These are phyloP conservation scores for Oncorhynchus keta DNA, from an alignment of 2,113 vertebrate genomes.

Conservation along the genomic window DNA sequence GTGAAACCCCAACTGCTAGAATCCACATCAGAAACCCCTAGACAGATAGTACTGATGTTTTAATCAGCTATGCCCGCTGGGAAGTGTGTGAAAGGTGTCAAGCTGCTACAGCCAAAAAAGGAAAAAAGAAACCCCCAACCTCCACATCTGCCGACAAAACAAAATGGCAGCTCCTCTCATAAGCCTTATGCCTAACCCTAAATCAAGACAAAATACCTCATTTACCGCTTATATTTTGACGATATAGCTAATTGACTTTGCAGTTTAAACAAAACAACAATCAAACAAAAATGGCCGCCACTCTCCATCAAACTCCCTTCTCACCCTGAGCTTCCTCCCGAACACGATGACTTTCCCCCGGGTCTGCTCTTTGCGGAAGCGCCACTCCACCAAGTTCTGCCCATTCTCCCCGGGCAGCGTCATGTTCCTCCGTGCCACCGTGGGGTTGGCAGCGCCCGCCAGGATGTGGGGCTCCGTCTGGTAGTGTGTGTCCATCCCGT, in stretches of 20 bases:
- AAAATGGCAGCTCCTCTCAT: too few species aligned
- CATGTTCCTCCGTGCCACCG: slow-evolving; percentile 93
- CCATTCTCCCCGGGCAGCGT: slow-evolving; percentile 94
- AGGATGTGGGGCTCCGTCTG: slow-evolving; percentile 94
- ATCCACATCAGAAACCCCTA: too few species aligned
- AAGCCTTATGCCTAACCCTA: too few species aligned
- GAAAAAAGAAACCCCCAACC: background rate
- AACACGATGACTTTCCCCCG: slow-evolving; percentile 94
- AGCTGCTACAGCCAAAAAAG: too few species aligned
- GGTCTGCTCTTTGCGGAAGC: slow-evolving; percentile 94
- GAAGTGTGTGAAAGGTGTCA: too few species aligned
- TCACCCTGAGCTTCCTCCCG: slow-evolving; percentile 93
- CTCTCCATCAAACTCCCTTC: slow-evolving; percentile 11
- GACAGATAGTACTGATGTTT: too few species aligned
- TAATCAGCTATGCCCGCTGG: too few species aligned
- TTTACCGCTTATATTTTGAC: too few species aligned
- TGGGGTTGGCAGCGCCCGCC: slow-evolving; percentile 93
- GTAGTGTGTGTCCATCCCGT: slow-evolving; percentile 93
- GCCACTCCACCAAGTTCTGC: slow-evolving; percentile 96
- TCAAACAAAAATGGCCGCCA: background rate
- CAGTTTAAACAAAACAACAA: background rate
- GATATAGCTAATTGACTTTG: too few species aligned
- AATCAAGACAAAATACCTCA: too few species aligned
- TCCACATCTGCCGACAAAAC: too few species aligned
- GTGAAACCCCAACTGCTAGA: too few species aligned